Evolutionary conservation across 2,888 invertebrate species (phyloP).

Genomic region (Megalurothrips usitatus): DNA sequence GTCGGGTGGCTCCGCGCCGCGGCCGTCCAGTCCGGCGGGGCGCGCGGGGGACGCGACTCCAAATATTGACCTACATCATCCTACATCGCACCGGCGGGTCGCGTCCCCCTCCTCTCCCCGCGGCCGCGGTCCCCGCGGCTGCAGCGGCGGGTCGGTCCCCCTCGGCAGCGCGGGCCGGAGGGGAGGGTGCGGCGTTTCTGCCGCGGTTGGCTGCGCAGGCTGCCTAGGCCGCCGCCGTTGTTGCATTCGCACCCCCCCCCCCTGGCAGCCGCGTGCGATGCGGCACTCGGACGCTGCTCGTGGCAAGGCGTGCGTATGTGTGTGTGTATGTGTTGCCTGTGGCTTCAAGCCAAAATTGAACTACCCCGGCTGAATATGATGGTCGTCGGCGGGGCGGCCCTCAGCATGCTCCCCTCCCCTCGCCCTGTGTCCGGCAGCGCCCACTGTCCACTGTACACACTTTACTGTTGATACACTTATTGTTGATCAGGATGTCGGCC

Average conservation of each 20-base stretch:
- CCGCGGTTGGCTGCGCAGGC: not conserved
- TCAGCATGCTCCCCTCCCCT: not conserved
- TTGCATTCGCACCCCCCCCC: not conserved
- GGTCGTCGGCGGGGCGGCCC: not conserved
- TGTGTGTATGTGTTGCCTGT: not conserved
- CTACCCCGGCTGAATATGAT: not conserved
- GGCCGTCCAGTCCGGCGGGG: not conserved
- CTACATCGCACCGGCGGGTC: not conserved
- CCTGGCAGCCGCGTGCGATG: not conserved
- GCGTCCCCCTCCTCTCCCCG: not conserved
- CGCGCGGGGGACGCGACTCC: constrained; percentile 9
- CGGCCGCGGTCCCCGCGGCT: not conserved
- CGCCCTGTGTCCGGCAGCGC: not conserved
- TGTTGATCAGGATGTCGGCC: constrained; percentile 21
- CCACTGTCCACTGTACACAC: not conserved
- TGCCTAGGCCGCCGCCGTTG: not conserved
- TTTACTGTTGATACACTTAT: constrained; percentile 9
- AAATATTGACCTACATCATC: constrained; percentile 26
- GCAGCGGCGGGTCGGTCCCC: not conserved
- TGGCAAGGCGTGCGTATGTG: not conserved
- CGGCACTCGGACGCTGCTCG: not conserved
- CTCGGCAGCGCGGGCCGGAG: not conserved
- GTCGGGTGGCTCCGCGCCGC: not conserved
- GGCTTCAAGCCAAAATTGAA: constrained; percentile 10
- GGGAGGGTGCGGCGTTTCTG: not conserved